phyloP scores from a whole-genome alignment of 2,888 invertebrate genomes.

The Eremobia ochroleuca region DNA sequence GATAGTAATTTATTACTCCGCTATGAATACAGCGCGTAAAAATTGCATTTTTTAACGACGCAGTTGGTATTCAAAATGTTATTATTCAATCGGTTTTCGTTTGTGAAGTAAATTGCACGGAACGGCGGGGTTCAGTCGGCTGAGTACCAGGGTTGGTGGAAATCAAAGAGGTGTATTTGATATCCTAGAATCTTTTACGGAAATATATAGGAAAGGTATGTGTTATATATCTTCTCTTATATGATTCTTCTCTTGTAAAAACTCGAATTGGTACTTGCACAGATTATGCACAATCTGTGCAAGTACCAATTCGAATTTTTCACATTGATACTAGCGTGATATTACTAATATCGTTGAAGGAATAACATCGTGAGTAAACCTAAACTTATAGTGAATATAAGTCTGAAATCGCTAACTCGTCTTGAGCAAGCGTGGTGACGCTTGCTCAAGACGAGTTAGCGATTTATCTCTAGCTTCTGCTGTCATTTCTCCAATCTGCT shows the following conservation, averaged over 20 bases:
- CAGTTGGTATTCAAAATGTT: slow-evolving; percentile 54
- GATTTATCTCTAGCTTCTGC: too few relatives aligned
- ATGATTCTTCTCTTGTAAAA: background rate
- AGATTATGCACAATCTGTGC: background rate
- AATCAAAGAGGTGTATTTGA: background rate
- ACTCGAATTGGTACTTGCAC: too few relatives aligned
- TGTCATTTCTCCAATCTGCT: too few relatives aligned
- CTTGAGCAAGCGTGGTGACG: too few relatives aligned
- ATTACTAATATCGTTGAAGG: too few relatives aligned
- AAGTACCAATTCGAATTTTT: too few relatives aligned
- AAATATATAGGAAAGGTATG: background rate
- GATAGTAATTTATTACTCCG: slow-evolving; percentile 47
- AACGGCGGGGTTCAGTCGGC: background rate
- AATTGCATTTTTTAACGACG: slow-evolving; percentile 60
- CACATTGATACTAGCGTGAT: too few relatives aligned
- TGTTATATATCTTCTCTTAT: too few relatives aligned
- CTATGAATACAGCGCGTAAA: slow-evolving; percentile 28
- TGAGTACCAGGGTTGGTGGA: background rate
- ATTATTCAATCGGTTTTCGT: slow-evolving; percentile 54
- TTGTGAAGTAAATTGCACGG: slow-evolving; percentile 21
- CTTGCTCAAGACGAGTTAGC: too few relatives aligned
- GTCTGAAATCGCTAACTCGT: too few relatives aligned
- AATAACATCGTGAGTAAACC: too few relatives aligned
- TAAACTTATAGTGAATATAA: too few relatives aligned
- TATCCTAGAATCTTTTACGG: background rate